Evolutionary conservation across 92 coral and sea anemone species (phyloP).

Genomic region (Epizoanthus stellaris): DNA sequence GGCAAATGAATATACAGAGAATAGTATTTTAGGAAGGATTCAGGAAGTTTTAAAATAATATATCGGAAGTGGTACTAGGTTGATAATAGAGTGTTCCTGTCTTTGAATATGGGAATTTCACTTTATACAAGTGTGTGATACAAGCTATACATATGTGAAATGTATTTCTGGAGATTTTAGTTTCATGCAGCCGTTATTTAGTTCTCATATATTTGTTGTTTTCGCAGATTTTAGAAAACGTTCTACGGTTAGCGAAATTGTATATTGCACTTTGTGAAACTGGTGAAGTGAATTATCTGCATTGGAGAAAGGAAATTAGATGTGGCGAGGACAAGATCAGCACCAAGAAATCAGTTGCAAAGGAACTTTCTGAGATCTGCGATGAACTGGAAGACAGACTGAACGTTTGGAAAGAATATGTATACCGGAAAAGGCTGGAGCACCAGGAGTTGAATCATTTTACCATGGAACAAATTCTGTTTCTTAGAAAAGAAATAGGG

Average conservation of each 20-base stretch:
- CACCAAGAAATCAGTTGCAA: constrained; percentile 34
- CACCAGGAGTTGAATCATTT: constrained; percentile 69
- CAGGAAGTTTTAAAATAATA: too few species aligned
- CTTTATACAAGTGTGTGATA: too few species aligned
- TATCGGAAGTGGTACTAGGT: too few species aligned
- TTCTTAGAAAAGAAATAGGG: constrained; percentile 68
- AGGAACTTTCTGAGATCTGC: constrained; percentile 54
- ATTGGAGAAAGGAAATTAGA: constrained; percentile 64
- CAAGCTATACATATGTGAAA: too few species aligned
- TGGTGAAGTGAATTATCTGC: constrained; percentile 60
- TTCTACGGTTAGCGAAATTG: constrained; percentile 52
- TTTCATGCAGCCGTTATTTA: too few species aligned
- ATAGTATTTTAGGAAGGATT: too few species aligned
- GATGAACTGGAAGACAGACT: constrained; percentile 58
- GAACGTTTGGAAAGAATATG: constrained; percentile 53
- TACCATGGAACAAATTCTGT: constrained; percentile 73
- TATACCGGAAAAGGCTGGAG: constrained; percentile 46
- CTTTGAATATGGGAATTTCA: too few species aligned
- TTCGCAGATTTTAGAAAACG: constrained; percentile 62
- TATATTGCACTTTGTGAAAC: constrained; percentile 56
- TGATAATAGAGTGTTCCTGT: too few species aligned
- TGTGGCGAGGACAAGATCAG: constrained; percentile 51
- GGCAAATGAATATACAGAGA: too few species aligned
- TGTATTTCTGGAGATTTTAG: too few species aligned
- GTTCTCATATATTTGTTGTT: too few species aligned